These are phyloP conservation scores for Ailurus styani DNA, from an alignment of 2,113 vertebrate species.

Conservation along the genomic window DNA sequence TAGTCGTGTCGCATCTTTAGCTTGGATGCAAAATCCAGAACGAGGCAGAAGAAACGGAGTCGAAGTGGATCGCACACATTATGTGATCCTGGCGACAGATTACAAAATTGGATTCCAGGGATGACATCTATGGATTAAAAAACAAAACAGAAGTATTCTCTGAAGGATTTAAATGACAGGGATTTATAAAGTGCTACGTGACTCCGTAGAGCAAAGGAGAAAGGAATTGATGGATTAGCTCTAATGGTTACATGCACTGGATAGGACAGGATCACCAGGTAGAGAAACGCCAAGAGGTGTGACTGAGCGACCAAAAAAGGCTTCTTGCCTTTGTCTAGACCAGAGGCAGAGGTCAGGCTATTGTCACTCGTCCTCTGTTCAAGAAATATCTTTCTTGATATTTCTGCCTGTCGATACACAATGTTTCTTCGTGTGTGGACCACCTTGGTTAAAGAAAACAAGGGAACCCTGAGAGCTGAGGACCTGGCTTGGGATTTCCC, in stretches of 20 bases:
- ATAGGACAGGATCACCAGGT: neutral
- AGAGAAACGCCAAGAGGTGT: neutral
- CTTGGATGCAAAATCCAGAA: neutral
- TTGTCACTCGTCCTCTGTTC: neutral
- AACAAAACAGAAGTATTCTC: neutral
- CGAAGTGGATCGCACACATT: neutral
- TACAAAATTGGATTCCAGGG: neutral
- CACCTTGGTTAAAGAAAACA: neutral
- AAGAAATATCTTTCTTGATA: neutral
- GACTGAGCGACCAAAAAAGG: neutral
- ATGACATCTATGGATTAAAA: neutral
- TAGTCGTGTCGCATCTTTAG: neutral
- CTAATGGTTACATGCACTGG: neutral
- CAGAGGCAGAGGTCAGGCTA: neutral
- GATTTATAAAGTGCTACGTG: neutral
- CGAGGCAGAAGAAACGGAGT: neutral
- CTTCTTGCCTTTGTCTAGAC: neutral
- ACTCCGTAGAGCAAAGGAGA: neutral
- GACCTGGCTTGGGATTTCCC: neutral
- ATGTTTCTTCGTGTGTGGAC: neutral
- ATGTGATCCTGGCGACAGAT: neutral
- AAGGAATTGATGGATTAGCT: neutral
- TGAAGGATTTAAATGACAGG: neutral
- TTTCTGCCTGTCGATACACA: rapidly evolving
- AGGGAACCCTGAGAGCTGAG: neutral